phyloP scores from a whole-genome alignment of 2,888 invertebrate genomes.

The Notocelia uddmanniana region DNA sequence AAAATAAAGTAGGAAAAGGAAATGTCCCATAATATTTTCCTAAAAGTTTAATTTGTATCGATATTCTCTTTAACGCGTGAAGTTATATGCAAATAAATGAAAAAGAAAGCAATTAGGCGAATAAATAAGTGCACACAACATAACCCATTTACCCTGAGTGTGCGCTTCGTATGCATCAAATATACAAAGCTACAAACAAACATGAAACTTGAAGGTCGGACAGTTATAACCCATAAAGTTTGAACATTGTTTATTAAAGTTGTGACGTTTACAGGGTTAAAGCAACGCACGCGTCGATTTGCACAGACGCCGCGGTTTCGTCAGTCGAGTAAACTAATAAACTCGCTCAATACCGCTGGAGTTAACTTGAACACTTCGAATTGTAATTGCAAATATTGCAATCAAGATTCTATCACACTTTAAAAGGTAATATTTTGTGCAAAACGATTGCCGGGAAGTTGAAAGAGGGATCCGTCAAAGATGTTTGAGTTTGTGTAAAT shows the following conservation, averaged over 20 bases:
- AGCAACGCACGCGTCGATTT: slow-evolving; percentile 11
- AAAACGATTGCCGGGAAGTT: slow-evolving; percentile 2
- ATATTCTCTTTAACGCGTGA: neutral
- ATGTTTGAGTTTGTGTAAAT: neutral
- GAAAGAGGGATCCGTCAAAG: neutral
- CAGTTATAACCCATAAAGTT: neutral
- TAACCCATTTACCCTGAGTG: neutral
- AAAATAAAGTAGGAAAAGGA: neutral
- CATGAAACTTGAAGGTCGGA: neutral
- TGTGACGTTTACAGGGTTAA: neutral
- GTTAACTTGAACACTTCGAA: slow-evolving; percentile 21
- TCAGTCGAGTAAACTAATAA: slow-evolving; percentile 59
- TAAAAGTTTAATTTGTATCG: neutral
- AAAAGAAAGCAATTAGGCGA: neutral
- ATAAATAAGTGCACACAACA: neutral
- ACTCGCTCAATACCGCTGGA: slow-evolving; percentile 50
- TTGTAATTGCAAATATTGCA: slow-evolving; percentile 25
- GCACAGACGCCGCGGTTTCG: slow-evolving; percentile 1
- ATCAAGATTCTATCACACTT: slow-evolving; percentile 27
- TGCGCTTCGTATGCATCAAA: neutral
- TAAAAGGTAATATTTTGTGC: slow-evolving; percentile 11
- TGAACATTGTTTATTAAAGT: neutral
- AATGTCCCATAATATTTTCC: no score
- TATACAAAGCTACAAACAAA: neutral
- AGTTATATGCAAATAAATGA: neutral